These are phyloP conservation scores for Mythimna lalbum DNA, from an alignment of 2,888 invertebrate genomes.

Conservation along the genomic window DNA sequence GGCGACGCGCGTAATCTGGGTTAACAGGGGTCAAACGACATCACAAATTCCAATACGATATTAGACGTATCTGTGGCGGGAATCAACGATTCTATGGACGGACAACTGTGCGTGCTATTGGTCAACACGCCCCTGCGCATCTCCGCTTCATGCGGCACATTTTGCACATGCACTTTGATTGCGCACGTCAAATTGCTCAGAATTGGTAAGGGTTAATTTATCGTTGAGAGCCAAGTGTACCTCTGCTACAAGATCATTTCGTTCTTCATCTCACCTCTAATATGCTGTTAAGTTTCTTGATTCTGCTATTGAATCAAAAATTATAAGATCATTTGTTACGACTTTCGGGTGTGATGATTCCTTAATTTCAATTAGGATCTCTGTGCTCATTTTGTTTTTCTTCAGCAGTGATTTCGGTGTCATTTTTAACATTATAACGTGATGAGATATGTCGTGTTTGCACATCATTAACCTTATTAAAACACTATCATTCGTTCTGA, in stretches of 20 bases:
- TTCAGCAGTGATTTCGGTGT: constrained; percentile 61
- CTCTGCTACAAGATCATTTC: constrained; percentile 43
- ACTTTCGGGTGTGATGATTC: constrained; percentile 47
- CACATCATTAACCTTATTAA: constrained; percentile 83
- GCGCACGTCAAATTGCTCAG: constrained; percentile 60
- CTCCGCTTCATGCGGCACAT: constrained; percentile 55
- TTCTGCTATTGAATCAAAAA: constrained; percentile 29
- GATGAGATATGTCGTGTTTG: constrained; percentile 72
- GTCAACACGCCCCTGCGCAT: constrained; percentile 64
- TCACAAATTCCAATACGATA: constrained; percentile 93
- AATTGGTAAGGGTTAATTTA: constrained; percentile 61
- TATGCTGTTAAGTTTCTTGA: constrained; percentile 4
- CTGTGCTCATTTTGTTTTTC: constrained; percentile 59
- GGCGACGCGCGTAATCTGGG: constrained; percentile 92
- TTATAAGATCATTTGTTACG: constrained; percentile 39
- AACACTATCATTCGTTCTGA: constrained; percentile 76
- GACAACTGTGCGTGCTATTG: constrained; percentile 75
- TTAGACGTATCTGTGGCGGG: constrained; percentile 91
- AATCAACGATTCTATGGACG: constrained; percentile 86
- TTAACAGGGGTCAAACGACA: constrained; percentile 94
- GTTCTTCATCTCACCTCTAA: constrained; percentile 52
- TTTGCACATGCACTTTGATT: constrained; percentile 68
- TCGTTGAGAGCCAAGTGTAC: constrained; percentile 34
- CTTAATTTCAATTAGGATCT: constrained; percentile 59
- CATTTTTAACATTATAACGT: constrained; percentile 61